These are phyloP conservation scores for Tylochromis polylepis DNA, from an alignment of 2,113 vertebrate genomes.

Conservation along the genomic window DNA sequence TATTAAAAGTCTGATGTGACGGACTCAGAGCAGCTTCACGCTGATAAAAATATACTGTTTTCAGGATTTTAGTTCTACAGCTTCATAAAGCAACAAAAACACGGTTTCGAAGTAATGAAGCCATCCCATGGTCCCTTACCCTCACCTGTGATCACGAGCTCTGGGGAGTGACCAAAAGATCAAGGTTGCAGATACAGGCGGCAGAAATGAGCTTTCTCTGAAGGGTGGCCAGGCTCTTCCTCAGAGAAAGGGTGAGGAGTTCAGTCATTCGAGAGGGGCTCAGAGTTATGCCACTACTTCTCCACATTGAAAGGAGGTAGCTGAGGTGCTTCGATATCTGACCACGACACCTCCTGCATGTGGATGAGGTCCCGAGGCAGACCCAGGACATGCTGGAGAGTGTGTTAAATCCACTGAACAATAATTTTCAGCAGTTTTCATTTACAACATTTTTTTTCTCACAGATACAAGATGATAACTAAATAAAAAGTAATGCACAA, in stretches of 20 bases:
- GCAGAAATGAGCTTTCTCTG: background rate
- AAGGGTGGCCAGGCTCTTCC: background rate
- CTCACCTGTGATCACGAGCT: background rate
- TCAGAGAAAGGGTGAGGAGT: background rate
- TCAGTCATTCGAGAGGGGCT: background rate
- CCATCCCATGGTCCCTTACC: background rate
- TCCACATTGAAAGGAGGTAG: background rate
- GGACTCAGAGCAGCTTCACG: background rate
- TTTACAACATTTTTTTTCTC: background rate
- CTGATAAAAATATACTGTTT: background rate
- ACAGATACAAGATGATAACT: background rate
- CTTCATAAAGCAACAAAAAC: background rate
- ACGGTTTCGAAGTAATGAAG: background rate
- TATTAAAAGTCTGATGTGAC: background rate
- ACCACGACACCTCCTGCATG: background rate
- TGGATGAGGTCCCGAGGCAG: background rate
- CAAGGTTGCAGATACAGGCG: background rate
- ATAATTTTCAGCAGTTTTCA: background rate
- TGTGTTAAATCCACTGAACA: background rate
- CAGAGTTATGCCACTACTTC: background rate
- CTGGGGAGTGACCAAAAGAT: background rate
- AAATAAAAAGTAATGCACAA: background rate
- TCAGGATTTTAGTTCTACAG: background rate
- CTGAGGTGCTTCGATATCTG: background rate
- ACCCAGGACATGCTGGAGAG: background rate